These are phyloP conservation scores for Plutella xylostella DNA, from an alignment of 2,888 invertebrate species.

Conservation along the genomic window DNA sequence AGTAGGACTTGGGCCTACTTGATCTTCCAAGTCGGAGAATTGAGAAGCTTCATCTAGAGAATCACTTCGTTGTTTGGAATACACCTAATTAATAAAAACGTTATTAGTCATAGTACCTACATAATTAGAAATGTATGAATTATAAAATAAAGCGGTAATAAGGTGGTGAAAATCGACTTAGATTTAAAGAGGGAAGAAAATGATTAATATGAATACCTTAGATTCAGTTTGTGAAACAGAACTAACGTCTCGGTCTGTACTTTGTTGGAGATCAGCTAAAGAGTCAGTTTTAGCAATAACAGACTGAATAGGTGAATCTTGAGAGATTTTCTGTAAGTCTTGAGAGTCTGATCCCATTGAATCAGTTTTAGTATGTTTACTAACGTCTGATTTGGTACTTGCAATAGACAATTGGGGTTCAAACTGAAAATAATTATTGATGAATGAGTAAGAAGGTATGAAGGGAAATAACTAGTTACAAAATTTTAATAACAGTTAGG, in stretches of 20 bases:
- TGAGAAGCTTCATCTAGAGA: constrained; percentile 62
- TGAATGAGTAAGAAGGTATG: no score
- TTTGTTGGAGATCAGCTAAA: constrained; percentile 55
- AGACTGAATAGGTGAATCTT: constrained; percentile 49
- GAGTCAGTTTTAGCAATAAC: constrained; percentile 58
- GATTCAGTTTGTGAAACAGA: constrained; percentile 64
- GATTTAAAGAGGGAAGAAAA: background rate
- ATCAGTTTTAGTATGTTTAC: constrained; percentile 56
- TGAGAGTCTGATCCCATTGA: constrained; percentile 53
- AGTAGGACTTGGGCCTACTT: constrained; percentile 52
- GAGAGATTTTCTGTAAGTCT: constrained; percentile 45
- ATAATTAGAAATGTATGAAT: no score
- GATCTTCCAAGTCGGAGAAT: constrained; percentile 63
- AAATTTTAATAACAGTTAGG: background rate
- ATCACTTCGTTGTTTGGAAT: constrained; percentile 60
- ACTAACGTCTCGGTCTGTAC: constrained; percentile 59
- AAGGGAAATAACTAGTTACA: no score
- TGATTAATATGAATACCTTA: constrained; percentile 34
- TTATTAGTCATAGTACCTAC: background rate
- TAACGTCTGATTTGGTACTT: constrained; percentile 50
- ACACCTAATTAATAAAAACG: constrained; percentile 30
- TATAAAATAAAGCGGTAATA: no score
- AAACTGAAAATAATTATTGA: no score
- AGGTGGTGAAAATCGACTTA: no score
- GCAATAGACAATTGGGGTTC: constrained; percentile 45